phyloP scores from a whole-genome alignment of 2,888 invertebrate species.

The Leucoma salicis region DNA sequence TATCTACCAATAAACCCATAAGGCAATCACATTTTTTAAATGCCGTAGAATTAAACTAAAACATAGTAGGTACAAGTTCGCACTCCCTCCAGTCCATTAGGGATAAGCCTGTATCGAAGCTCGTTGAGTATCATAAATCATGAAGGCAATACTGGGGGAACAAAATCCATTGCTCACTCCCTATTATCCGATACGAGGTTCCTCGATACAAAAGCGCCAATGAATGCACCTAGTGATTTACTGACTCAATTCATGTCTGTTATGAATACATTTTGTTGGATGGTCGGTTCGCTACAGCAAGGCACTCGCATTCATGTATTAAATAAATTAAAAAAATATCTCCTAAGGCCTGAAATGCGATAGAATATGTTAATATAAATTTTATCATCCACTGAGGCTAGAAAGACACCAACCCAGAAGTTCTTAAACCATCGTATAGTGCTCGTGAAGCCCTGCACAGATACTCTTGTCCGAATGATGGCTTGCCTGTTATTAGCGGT shows the following conservation, averaged over 20 bases:
- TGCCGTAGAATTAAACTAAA: background rate
- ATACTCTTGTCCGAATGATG: too few species aligned
- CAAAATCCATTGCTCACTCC: conserved; percentile 24
- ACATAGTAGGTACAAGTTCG: too few species aligned
- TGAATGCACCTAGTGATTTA: conserved; percentile 38
- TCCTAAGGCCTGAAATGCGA: too few species aligned
- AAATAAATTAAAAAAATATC: background rate
- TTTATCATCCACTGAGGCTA: too few species aligned
- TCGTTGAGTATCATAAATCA: conserved; percentile 31
- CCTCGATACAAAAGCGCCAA: conserved; percentile 31
- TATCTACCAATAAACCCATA: too few species aligned
- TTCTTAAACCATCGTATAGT: too few species aligned
- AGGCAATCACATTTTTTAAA: background rate
- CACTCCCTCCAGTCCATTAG: conserved; percentile 33
- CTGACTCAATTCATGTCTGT: conserved; percentile 26
- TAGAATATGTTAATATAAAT: too few species aligned
- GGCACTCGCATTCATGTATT: background rate
- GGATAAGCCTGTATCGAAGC: conserved; percentile 34
- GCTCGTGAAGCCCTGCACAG: too few species aligned
- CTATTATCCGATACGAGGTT: conserved; percentile 26
- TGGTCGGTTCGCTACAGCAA: conserved; percentile 22
- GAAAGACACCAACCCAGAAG: too few species aligned
- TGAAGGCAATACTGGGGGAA: conserved; percentile 8
- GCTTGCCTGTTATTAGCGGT: too few species aligned
- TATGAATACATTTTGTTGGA: conserved; percentile 31